phyloP scores from a whole-genome alignment of 2,113 vertebrate genomes.

The Catharus bicknelli region DNA sequence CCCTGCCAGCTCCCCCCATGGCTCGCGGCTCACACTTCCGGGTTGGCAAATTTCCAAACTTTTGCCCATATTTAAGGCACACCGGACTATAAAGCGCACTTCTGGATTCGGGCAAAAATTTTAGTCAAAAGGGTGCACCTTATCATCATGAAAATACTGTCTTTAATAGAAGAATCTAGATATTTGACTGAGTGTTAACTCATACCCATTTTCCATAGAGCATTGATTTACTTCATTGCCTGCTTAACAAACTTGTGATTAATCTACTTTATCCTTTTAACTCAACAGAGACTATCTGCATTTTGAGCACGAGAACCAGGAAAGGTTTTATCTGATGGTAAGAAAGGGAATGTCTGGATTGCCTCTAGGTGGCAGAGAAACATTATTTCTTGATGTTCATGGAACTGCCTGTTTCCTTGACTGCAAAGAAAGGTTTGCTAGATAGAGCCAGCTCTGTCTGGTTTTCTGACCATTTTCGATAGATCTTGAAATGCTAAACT shows the following conservation, averaged over 20 bases:
- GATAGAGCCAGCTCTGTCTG: neutral
- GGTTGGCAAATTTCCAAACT: too few species aligned
- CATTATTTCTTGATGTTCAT: neutral
- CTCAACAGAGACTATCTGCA: neutral
- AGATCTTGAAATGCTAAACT: neutral
- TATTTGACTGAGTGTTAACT: neutral
- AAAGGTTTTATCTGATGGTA: neutral
- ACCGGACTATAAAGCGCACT: too few species aligned
- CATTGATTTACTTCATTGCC: neutral
- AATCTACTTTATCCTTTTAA: neutral
- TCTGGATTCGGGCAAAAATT: too few species aligned
- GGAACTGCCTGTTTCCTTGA: neutral
- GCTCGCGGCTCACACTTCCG: too few species aligned
- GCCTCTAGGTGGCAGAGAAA: constrained; percentile 52
- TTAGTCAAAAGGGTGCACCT: neutral
- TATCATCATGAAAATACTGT: neutral
- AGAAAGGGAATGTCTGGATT: neutral
- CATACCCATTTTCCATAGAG: neutral
- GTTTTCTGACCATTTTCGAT: neutral
- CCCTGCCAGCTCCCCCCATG: too few species aligned
- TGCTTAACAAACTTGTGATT: neutral
- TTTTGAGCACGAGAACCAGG: neutral
- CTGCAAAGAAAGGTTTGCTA: neutral
- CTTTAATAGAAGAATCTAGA: neutral
- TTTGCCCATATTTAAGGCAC: too few species aligned